A percentile compares a stretch with the other conserved stretches of the same genome.
phyloP scores from a whole-genome alignment of 2,797 vertebrate species.

The Kryptolebias ocellatus region DNA sequence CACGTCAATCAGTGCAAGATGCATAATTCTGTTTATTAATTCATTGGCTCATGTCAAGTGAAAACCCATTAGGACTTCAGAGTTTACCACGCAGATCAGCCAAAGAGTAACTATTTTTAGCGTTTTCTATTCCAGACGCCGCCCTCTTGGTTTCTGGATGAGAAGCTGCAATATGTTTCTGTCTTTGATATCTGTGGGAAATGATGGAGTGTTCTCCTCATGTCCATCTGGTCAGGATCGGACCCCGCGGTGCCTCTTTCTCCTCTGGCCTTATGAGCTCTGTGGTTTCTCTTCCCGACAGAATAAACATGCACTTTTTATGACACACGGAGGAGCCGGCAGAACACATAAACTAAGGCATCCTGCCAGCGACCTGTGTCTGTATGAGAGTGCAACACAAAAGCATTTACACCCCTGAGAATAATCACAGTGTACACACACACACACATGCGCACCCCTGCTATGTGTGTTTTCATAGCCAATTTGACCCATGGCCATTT shows the following conservation, averaged over 20 bases:
- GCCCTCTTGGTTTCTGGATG: constrained; percentile 56
- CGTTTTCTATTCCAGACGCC: constrained; percentile 40
- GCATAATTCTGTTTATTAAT: constrained; percentile 68
- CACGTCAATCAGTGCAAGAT: constrained; percentile 58
- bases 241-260: constrained; percentile 61
- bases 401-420: constrained; percentile 4
- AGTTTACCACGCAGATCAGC: constrained; percentile 55
- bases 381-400: neutral
- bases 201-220: constrained; percentile 60
- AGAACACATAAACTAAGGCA: constrained; percentile 27
- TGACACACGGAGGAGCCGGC: constrained; percentile 39
- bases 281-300: constrained; percentile 63
- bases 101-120: constrained; percentile 53
- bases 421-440: constrained; percentile 8
- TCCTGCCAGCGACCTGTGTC: constrained; percentile 1
- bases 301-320: constrained; percentile 56
- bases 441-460: neutral
- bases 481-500: constrained; percentile 35
- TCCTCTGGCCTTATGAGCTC: constrained; percentile 34
- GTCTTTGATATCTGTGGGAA: constrained; percentile 73
- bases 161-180: constrained; percentile 42
- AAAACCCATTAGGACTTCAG: constrained; percentile 45
- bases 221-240: constrained; percentile 76
- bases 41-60: constrained; percentile 46
- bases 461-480: constrained; percentile 19